phyloP scores from a whole-genome alignment of 2,797 vertebrate species.

The Microtus agrestis region DNA sequence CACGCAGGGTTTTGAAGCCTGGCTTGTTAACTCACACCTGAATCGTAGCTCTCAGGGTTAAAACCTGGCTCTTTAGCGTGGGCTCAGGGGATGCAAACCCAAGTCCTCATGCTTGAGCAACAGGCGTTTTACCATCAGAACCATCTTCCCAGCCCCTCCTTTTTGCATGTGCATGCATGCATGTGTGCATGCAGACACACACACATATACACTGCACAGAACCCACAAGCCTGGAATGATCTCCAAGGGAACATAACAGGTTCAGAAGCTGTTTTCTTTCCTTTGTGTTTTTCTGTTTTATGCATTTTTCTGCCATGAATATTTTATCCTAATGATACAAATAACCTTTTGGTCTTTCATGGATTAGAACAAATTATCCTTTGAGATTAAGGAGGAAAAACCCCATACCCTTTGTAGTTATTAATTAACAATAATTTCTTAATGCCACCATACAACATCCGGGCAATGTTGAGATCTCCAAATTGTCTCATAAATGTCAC shows the following conservation, averaged over 20 bases:
- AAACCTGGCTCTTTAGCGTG: not conserved
- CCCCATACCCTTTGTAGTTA: conserved; percentile 59
- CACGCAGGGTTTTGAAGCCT: too few species aligned
- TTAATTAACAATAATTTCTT: conserved; percentile 70
- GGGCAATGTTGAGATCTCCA: conserved; percentile 56
- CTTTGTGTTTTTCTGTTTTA: conserved; percentile 44
- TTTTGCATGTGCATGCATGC: not conserved
- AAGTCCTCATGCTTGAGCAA: not conserved
- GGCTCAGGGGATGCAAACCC: not conserved
- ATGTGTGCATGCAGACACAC: too few species aligned
- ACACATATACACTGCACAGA: not conserved
- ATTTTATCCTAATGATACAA: conserved; percentile 61
- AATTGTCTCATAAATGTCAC: conserved; percentile 58
- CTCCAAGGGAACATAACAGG: not conserved
- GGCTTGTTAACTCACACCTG: not conserved
- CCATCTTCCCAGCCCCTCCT: too few species aligned
- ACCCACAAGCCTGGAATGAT: not conserved
- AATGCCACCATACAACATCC: conserved; percentile 31
- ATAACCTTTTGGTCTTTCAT: conserved; percentile 57
- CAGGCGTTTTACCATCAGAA: not conserved
- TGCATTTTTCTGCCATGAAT: conserved; percentile 50
- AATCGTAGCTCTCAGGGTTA: not conserved
- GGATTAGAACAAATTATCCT: conserved; percentile 63
- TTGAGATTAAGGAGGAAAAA: conserved; percentile 59
- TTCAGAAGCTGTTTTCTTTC: conserved; percentile 9